phyloP scores from a whole-genome alignment of 2,113 vertebrate genomes.

The Carassius carassius region DNA sequence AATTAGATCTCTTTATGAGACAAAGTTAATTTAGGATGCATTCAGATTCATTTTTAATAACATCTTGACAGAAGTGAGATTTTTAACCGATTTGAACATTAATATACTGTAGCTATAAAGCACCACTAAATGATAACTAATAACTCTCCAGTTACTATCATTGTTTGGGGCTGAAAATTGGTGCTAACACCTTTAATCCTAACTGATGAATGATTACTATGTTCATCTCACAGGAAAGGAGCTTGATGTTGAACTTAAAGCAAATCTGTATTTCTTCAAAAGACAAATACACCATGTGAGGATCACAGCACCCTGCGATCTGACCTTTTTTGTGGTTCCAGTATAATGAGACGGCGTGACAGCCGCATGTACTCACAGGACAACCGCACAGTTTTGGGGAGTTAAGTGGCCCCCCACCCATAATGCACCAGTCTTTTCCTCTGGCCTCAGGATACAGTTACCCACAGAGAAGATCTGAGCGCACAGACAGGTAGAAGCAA shows the following conservation, averaged over 20 bases:
- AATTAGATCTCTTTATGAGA: neutral
- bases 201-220: neutral
- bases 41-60: neutral
- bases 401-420: slow-evolving; percentile 25
- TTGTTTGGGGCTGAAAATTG: neutral
- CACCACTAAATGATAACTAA: no score
- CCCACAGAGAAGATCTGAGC: slow-evolving; percentile 38
- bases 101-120: no score
- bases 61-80: neutral
- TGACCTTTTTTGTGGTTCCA: slow-evolving; percentile 25
- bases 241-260: neutral
- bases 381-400: neutral
- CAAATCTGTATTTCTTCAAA: slow-evolving; percentile 10
- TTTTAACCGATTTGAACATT: neutral
- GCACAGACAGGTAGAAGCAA: slow-evolving; percentile 37
- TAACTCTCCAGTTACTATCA: neutral
- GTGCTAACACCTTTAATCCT: neutral
- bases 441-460: slow-evolving; percentile 19
- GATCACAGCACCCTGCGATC: neutral
- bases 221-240: neutral
- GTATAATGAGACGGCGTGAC: neutral
- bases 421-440: slow-evolving; percentile 24
- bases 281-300: slow-evolving; percentile 1
- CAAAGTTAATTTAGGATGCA: neutral
- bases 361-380: neutral